A percentile compares a stretch with the other conserved stretches of the same genome.
Evolutionary conservation across 2,113 vertebrate species (phyloP).

Genomic region (Trichomycterus rosablanca): DNA sequence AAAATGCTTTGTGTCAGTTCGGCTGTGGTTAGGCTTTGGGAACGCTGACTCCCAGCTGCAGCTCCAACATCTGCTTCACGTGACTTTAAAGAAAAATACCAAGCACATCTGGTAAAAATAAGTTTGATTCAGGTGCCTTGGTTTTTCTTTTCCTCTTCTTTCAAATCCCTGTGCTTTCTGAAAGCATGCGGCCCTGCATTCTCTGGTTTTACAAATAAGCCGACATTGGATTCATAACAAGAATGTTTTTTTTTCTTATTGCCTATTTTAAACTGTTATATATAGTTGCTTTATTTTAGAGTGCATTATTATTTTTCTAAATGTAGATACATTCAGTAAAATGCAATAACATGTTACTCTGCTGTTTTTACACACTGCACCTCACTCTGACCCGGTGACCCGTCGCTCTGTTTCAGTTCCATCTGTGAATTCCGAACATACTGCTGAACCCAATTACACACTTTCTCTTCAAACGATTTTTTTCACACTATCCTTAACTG

Average conservation of each 20-base stretch:
- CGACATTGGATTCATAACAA: no score
- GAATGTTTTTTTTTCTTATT: no score
- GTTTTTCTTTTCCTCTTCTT: slow-evolving; percentile 15
- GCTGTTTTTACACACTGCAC: slow-evolving; percentile 79
- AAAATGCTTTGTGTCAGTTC: slow-evolving; percentile 18
- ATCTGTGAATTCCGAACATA: slow-evolving; percentile 95
- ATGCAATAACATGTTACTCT: slow-evolving; percentile 29
- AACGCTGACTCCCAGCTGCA: slow-evolving; percentile 48
- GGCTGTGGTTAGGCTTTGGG: slow-evolving; percentile 4
- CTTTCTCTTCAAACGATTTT: slow-evolving; percentile 87
- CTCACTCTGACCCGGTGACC: slow-evolving; percentile 82
- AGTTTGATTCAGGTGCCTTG: slow-evolving; percentile 55
- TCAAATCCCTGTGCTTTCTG: slow-evolving; percentile 10
- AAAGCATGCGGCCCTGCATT: background rate
- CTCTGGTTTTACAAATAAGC: no score
- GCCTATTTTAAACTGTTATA: no score
- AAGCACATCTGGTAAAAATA: slow-evolving; percentile 56
- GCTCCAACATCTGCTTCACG: slow-evolving; percentile 54
- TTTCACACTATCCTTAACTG: slow-evolving; percentile 62
- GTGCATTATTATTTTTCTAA: background rate
- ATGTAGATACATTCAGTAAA: slow-evolving; percentile 18
- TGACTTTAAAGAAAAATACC: slow-evolving; percentile 55
- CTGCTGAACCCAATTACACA: slow-evolving; percentile 84
- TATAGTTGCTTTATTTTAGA: background rate
- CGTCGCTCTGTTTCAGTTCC: slow-evolving; percentile 76